Conservation (phyloP, 2,888 invertebrate genomes). For the Sphinx pinastri region DNA sequence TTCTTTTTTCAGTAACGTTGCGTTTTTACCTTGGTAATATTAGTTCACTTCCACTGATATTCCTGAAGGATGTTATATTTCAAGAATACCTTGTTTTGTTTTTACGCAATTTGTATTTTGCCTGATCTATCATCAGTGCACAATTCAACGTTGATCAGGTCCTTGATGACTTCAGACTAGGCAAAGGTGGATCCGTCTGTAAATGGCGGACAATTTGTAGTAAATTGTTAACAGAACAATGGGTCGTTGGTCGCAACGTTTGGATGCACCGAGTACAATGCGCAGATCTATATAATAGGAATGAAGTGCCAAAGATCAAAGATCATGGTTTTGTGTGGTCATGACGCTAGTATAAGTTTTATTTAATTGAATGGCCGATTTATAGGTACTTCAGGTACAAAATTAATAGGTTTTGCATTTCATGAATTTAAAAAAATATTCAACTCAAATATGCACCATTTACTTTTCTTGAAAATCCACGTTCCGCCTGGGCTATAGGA, state of each 20-base stretch:
- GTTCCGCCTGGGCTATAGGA: too few species aligned
- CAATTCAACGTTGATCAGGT: background rate
- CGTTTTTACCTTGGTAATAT: too few species aligned
- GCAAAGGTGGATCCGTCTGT: background rate
- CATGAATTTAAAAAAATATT: too few species aligned
- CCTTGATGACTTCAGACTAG: background rate
- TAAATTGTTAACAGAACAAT: conserved; percentile 18
- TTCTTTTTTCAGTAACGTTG: too few species aligned
- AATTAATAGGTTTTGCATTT: too few species aligned
- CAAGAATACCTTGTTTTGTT: background rate
- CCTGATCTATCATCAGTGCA: background rate
- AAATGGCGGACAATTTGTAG: conserved; percentile 18
- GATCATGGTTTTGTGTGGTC: background rate
- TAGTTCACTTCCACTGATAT: too few species aligned
- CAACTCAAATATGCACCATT: too few species aligned
- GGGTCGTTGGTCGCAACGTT: conserved; percentile 16
- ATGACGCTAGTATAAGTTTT: too few species aligned
- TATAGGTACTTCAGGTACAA: too few species aligned
- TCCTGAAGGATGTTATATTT: too few species aligned
- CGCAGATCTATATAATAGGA: background rate
- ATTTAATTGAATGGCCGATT: too few species aligned
- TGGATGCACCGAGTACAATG: conserved; percentile 1
- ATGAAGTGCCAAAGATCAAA: background rate
- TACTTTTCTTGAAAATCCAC: too few species aligned
- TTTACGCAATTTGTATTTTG: background rate